A percentile compares a stretch with the other conserved stretches of the same genome.
These are phyloP conservation scores for Ceratothoa steindachneri DNA, from an alignment of 2,888 invertebrate genomes.

Conservation along the genomic window DNA sequence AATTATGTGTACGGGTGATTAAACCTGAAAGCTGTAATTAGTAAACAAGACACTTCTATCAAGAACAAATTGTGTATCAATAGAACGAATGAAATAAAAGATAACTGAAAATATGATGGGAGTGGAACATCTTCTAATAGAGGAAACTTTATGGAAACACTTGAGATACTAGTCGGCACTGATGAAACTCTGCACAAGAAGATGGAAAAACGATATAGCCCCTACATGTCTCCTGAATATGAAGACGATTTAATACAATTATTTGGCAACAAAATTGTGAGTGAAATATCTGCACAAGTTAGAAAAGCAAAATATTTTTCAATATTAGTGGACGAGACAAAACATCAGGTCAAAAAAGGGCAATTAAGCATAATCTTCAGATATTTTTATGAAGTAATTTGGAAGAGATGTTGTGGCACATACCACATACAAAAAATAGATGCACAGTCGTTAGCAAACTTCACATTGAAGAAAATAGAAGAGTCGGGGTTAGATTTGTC, in stretches of 20 bases:
- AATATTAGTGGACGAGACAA: slow-evolving; percentile 11
- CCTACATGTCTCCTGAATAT: slow-evolving; percentile 11
- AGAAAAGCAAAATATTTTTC: slow-evolving; percentile 12
- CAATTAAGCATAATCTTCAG: slow-evolving; percentile 7
- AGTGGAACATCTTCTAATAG: slow-evolving; percentile 14
- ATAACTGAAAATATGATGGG: slow-evolving; percentile 11
- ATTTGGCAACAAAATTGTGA: slow-evolving; percentile 19
- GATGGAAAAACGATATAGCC: not conserved
- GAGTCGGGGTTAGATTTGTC: too few species aligned
- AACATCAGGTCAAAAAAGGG: slow-evolving; percentile 7
- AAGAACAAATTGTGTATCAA: not conserved
- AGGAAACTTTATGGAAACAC: slow-evolving; percentile 15
- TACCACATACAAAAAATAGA: too few species aligned
- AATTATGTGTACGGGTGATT: not conserved
- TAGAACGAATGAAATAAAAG: slow-evolving; percentile 7
- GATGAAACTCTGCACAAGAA: slow-evolving; percentile 4
- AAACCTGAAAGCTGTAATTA: not conserved
- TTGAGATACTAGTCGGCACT: slow-evolving; percentile 10
- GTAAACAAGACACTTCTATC: slow-evolving; percentile 11
- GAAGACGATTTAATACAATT: slow-evolving; percentile 14
- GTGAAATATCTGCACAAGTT: not conserved
- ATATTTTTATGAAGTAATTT: too few species aligned
- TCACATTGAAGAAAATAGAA: too few species aligned
- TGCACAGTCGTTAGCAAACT: too few species aligned
- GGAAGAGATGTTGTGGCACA: too few species aligned